phyloP scores from a whole-genome alignment of 1,140 invertebrate genomes.

The Glomeris maerens region DNA sequence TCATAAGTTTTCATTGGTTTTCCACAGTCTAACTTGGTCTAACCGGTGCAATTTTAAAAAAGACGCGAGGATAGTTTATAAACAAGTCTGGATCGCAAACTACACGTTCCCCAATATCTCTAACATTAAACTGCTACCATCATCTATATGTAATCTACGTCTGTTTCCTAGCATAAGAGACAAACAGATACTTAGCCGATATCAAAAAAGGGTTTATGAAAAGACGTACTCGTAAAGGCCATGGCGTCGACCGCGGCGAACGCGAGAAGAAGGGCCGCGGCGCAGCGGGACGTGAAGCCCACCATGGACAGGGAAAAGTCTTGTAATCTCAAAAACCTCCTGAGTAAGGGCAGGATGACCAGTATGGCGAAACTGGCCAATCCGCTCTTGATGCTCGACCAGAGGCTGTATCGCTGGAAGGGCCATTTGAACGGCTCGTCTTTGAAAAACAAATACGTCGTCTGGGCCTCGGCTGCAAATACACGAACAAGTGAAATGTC shows the following conservation, averaged over 20 bases:
- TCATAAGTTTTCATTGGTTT: no score
- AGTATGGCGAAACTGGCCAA: constrained; percentile 29
- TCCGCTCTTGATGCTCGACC: constrained; percentile 30
- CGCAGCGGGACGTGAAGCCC: constrained; percentile 29
- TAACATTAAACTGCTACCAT: no score
- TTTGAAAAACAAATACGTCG: constrained; percentile 28
- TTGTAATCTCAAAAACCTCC: constrained; percentile 15
- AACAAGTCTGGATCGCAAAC: no score
- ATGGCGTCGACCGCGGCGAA: constrained; percentile 24
- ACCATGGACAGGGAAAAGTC: constrained; percentile 28
- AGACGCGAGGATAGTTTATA: no score
- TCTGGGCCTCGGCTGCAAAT: constrained; percentile 29
- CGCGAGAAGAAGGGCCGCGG: constrained; percentile 27
- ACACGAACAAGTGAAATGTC: constrained; percentile 6
- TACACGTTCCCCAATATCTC: no score
- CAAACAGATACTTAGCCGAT: no score
- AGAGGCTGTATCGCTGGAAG: constrained; percentile 29
- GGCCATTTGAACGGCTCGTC: constrained; percentile 29
- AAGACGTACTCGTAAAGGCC: constrained; percentile 29
- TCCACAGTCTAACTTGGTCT: no score
- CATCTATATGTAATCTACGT: no score
- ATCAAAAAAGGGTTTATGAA: neutral
- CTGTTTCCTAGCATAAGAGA: no score
- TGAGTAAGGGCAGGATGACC: constrained; percentile 24
- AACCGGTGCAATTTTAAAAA: no score